These are phyloP conservation scores for Drosophila kurseongensis DNA, from an alignment of 1,140 invertebrate genomes.

Conservation along the genomic window DNA sequence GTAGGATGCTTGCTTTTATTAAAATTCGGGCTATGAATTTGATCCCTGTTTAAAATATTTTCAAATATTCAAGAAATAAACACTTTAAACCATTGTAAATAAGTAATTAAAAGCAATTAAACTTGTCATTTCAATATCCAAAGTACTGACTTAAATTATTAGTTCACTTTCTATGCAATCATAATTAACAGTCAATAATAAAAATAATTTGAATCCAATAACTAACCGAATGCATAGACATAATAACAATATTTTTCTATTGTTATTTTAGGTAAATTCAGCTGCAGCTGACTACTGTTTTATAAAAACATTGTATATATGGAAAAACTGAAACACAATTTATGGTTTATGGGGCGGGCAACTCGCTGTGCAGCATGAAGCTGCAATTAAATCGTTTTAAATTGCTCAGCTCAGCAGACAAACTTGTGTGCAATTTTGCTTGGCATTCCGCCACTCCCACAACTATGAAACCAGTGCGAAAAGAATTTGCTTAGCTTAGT, in stretches of 20 bases:
- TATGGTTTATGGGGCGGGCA: background rate
- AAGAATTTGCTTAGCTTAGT: conserved; percentile 14
- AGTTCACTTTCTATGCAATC: background rate
- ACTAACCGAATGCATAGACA: background rate
- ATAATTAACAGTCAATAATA: background rate
- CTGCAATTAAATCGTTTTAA: conserved; percentile 35
- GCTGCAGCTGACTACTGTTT: background rate
- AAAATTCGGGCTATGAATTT: no score
- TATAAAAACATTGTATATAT: background rate
- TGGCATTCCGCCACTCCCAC: conserved; percentile 10
- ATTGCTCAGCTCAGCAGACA: conserved; percentile 12
- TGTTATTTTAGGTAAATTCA: background rate
- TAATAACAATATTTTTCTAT: background rate
- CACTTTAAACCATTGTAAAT: no score
- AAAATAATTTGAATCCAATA: background rate
- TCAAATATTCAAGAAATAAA: no score
- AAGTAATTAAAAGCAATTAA: no score
- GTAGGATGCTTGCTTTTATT: no score
- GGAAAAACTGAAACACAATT: background rate
- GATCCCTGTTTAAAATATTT: no score
- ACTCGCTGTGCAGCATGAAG: background rate
- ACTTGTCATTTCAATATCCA: no score
- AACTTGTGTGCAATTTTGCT: conserved; percentile 8
- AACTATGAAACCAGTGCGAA: conserved; percentile 12
- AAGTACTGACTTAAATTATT: background rate